Evolutionary conservation across 2,113 vertebrate genomes (phyloP), one percentile per base, ranked within the genome.

Genomic region (Sinocyclocheilus anophthalmus): DNA sequence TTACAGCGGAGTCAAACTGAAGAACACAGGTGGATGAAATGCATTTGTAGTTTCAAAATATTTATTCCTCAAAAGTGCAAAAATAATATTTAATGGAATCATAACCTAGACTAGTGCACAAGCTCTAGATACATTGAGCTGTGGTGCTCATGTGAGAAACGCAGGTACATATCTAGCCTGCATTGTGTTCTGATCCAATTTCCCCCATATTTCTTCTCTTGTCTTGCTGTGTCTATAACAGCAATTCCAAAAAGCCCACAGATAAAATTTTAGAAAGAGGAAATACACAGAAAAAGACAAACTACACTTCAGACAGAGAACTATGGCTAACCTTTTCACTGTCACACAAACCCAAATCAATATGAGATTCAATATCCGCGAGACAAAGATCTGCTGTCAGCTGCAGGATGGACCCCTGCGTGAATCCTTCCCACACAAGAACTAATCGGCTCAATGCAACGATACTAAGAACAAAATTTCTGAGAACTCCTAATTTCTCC

Each of bases 311-410:
- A 18, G 37, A 65, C 13, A 11, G n/a, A 63, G 22, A 61, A 80
- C 37, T 42, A 80, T 6, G 13, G 30, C 11, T 80, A 80, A 42
- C 33, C 77, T 42, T 42, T 42, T 53, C 50, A 75, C 76, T 1
- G 14, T 39, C 11, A 48, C 22, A 65, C 57, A 65, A 81, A 81
- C 79, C 20, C 11, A 65, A 67, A 67, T 67, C 79, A 24, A 65
- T 65, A 18, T 3, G 9, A 67, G 3, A n/a, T 22, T 79, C 9
- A 39, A 39, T 39, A 42, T 26, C 37, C 0, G 14, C 26, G 57
- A 81, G 59, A 81, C 59, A 65, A 65, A 24, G 39, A 65, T 61
- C 18, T 4, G 9, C 33, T 80, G 37, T 57, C 37, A 65, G 5
- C 5, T 3, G 4, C 57, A 63, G 55, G 77, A 81, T 12, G n/a